Conservation (phyloP, 2,797 vertebrate species). For the Geotrypetes seraphini region DNA sequence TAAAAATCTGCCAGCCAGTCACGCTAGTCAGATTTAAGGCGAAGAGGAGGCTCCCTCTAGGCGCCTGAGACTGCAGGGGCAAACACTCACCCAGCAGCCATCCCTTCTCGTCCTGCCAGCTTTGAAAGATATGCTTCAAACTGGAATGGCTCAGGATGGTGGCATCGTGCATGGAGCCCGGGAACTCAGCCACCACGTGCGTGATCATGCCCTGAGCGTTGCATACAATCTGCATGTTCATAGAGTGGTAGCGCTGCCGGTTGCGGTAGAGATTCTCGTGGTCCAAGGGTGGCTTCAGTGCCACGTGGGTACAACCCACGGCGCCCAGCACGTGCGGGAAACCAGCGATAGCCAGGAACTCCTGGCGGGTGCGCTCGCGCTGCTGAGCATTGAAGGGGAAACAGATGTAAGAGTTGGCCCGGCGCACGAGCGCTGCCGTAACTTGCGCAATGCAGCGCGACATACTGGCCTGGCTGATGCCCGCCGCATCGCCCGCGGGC, state of each 20-base stretch:
- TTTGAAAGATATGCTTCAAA: background rate
- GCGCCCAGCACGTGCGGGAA: background rate
- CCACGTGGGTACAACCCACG: background rate
- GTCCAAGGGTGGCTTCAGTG: background rate
- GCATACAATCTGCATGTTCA: background rate
- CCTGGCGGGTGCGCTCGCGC: background rate
- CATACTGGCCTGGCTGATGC: conserved; percentile 4
- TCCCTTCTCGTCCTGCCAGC: background rate
- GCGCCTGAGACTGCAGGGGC: background rate
- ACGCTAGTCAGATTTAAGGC: too few relatives aligned
- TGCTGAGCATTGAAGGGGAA: background rate
- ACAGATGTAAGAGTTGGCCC: background rate
- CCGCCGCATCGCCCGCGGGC: background rate
- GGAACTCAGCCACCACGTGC: background rate
- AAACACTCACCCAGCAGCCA: conserved; percentile 1
- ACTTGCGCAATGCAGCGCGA: conserved; percentile 1
- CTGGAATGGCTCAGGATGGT: background rate
- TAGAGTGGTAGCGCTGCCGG: background rate
- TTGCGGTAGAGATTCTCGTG: background rate
- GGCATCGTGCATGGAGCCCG: background rate
- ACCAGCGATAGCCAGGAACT: background rate
- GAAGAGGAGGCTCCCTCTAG: background rate
- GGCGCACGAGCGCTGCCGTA: background rate
- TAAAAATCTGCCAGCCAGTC: too few relatives aligned
- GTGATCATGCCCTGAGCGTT: background rate